phyloP scores from a whole-genome alignment of 2,113 vertebrate genomes.

The Bujurquina vittata region DNA sequence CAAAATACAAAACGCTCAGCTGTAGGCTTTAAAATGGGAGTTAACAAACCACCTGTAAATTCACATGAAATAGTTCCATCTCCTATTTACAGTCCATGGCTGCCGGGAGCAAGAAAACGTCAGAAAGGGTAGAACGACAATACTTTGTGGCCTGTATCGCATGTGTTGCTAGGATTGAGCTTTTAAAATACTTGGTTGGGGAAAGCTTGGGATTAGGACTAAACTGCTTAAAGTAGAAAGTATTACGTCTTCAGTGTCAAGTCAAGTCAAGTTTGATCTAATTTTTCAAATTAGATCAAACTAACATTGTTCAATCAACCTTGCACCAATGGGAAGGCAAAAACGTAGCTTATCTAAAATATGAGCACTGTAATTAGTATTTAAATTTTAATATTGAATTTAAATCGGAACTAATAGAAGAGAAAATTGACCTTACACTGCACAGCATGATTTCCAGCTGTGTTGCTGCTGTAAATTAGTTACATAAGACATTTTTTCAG shows the following conservation, averaged over 20 bases:
- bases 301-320: background rate
- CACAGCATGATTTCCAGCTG: background rate
- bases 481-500: background rate
- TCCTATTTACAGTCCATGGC: too few relatives aligned
- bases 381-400: background rate
- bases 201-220: background rate
- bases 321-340: background rate
- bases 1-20: background rate
- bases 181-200: background rate
- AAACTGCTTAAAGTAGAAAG: background rate
- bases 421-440: background rate
- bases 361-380: background rate
- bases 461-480: background rate
- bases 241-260: background rate
- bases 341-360: background rate
- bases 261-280: too few relatives aligned
- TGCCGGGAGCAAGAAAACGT: too few relatives aligned
- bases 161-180: background rate
- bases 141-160: too few relatives aligned
- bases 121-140: too few relatives aligned
- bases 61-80: too few relatives aligned
- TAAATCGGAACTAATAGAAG: background rate
- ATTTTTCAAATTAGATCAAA: rapidly evolving
- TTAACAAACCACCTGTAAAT: background rate
- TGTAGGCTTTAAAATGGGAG: background rate